phyloP scores from a whole-genome alignment of 2,113 vertebrate species.

The Hiodon tergisus region DNA sequence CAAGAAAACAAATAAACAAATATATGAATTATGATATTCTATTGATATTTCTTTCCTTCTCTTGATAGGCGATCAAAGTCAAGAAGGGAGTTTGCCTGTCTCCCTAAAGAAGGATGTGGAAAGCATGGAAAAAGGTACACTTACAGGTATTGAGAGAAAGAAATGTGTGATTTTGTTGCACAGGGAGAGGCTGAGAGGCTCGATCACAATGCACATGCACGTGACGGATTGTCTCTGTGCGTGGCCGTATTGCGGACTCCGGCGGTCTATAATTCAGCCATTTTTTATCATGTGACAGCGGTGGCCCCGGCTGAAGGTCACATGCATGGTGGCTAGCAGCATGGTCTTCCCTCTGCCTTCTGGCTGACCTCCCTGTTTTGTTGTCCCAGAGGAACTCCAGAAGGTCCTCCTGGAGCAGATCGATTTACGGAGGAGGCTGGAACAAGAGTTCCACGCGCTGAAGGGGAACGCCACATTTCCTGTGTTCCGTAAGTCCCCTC shows the following conservation, averaged over 20 bases:
- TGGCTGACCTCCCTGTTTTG: constrained; percentile 31
- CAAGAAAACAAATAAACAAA: no score
- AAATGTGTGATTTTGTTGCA: no score
- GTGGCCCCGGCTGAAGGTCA: not conserved
- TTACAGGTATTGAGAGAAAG: not conserved
- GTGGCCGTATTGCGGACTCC: no score
- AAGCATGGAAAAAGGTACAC: constrained; percentile 95
- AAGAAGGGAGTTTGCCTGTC: constrained; percentile 76
- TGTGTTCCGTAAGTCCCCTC: constrained; percentile 84
- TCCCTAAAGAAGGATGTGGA: constrained; percentile 90
- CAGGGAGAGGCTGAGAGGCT: no score
- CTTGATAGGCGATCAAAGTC: constrained; percentile 75
- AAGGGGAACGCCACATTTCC: constrained; percentile 91
- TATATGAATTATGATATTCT: not conserved
- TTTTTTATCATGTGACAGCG: not conserved
- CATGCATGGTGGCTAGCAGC: not conserved
- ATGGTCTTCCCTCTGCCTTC: not conserved
- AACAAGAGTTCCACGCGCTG: constrained; percentile 93
- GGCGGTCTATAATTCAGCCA: no score
- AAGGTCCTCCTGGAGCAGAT: constrained; percentile 98
- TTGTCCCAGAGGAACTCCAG: constrained; percentile 88
- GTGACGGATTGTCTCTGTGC: no score
- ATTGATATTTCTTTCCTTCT: constrained; percentile 13
- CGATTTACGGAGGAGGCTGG: constrained; percentile 86
- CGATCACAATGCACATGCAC: no score